A percentile compares a stretch with the other conserved stretches of the same genome.
These are phyloP conservation scores for Emydocephalus ijimae DNA, from an alignment of 2,113 vertebrate genomes.

Conservation along the genomic window DNA sequence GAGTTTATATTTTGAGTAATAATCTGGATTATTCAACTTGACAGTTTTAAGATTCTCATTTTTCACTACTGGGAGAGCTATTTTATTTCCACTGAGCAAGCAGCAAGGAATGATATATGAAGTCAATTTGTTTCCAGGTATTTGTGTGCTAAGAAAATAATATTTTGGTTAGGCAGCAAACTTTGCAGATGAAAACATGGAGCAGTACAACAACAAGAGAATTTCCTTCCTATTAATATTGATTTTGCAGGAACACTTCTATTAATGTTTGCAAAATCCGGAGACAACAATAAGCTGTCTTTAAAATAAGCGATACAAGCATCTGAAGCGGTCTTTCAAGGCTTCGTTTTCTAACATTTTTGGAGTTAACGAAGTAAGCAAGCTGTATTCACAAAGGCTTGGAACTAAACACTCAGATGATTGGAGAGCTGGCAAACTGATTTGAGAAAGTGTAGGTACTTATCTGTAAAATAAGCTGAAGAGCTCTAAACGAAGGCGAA, in stretches of 20 bases:
- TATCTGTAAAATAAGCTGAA: not conserved
- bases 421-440: not conserved
- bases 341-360: not conserved
- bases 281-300: not conserved
- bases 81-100: conserved; percentile 33
- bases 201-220: not conserved
- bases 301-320: not conserved
- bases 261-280: not conserved
- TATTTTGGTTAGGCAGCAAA: not conserved
- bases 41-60: conserved; percentile 57
- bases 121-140: not conserved
- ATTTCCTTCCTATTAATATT: conserved; percentile 3
- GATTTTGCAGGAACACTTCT: conserved; percentile 11
- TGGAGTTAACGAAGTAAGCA: not conserved
- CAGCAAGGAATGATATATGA: conserved; percentile 36
- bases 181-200: not conserved
- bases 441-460: not conserved
- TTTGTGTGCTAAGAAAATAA: rapidly evolving
- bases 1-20: conserved; percentile 58
- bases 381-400: not conserved
- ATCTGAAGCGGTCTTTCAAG: not conserved
- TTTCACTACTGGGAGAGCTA: conserved; percentile 50
- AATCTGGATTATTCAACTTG: conserved; percentile 49
- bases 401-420: not conserved
- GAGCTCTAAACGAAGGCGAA: not conserved